Evolutionary conservation across 2,888 invertebrate species (phyloP).

Genomic region (Amphipyra tragopoginis): DNA sequence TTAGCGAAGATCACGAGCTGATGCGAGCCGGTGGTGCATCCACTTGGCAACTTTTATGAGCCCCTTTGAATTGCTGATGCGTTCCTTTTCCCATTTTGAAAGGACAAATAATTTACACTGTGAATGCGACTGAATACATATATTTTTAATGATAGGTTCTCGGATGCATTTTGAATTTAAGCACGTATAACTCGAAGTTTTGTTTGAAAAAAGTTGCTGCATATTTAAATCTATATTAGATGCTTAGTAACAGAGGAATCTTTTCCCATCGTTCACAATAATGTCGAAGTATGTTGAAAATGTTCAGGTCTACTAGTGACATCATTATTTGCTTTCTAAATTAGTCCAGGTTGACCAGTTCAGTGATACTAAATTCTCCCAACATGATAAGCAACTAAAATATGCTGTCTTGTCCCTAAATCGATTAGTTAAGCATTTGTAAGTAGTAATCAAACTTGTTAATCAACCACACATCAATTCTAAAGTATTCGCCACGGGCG

Average conservation of each 20-base stretch:
- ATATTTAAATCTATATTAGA: too few relatives aligned
- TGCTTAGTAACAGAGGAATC: too few relatives aligned
- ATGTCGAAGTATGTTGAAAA: too few relatives aligned
- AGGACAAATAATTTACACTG: slow-evolving; percentile 59
- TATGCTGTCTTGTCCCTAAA: too few relatives aligned
- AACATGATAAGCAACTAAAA: too few relatives aligned
- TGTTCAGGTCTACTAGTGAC: too few relatives aligned
- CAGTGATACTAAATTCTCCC: too few relatives aligned
- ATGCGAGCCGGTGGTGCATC: slow-evolving; percentile 72
- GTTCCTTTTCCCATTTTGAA: slow-evolving; percentile 51
- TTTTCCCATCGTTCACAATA: too few relatives aligned
- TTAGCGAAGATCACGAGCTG: slow-evolving; percentile 81
- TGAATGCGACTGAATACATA: slow-evolving; percentile 49
- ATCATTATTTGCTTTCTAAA: too few relatives aligned
- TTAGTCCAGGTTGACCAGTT: too few relatives aligned
- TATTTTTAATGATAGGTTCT: slow-evolving; percentile 40
- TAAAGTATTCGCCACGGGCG: slow-evolving; percentile 3
- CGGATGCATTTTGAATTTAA: slow-evolving; percentile 11
- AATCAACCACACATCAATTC: slow-evolving; percentile 12
- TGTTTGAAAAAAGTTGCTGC: background rate
- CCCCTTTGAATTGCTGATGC: slow-evolving; percentile 58
- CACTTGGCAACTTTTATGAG: slow-evolving; percentile 62
- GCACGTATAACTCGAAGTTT: slow-evolving; percentile 4
- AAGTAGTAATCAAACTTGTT: slow-evolving; percentile 14
- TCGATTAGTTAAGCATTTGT: too few relatives aligned